Conservation (phyloP, 2,113 vertebrate genomes). For the Hyaena hyaena region DNA sequence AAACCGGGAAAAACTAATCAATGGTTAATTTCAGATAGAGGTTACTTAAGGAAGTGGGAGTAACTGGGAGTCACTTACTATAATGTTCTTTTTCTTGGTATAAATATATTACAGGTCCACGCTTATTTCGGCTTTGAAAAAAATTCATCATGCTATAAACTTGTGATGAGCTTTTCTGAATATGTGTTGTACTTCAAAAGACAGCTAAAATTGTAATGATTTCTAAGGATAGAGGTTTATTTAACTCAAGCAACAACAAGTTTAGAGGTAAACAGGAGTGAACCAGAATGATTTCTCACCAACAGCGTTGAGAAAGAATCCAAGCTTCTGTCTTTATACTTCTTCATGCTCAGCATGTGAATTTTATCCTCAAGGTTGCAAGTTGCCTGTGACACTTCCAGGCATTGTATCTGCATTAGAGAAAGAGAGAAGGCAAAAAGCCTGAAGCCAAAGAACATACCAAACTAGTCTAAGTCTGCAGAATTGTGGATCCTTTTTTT, state of each 20-base stretch:
- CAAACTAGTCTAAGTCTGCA: background rate
- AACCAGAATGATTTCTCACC: background rate
- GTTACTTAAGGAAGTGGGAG: background rate
- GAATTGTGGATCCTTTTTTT: background rate
- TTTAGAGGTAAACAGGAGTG: background rate
- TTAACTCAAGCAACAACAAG: background rate
- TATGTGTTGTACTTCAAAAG: background rate
- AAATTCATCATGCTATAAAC: background rate
- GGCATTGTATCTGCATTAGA: background rate
- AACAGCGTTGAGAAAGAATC: background rate
- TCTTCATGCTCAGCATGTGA: background rate
- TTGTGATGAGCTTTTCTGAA: background rate
- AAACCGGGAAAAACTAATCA: background rate
- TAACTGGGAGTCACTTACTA: background rate
- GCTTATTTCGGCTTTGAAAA: conserved; percentile 13
- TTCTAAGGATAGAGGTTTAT: background rate
- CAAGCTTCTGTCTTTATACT: background rate
- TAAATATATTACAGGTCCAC: background rate
- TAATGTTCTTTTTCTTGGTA: background rate
- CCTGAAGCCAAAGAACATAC: background rate
- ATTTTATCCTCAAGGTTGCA: background rate
- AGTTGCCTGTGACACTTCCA: background rate
- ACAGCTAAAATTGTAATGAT: background rate
- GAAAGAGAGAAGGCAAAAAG: background rate
- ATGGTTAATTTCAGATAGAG: background rate